phyloP scores from a whole-genome alignment of 2,113 vertebrate genomes.

The Gallinago undulata region DNA sequence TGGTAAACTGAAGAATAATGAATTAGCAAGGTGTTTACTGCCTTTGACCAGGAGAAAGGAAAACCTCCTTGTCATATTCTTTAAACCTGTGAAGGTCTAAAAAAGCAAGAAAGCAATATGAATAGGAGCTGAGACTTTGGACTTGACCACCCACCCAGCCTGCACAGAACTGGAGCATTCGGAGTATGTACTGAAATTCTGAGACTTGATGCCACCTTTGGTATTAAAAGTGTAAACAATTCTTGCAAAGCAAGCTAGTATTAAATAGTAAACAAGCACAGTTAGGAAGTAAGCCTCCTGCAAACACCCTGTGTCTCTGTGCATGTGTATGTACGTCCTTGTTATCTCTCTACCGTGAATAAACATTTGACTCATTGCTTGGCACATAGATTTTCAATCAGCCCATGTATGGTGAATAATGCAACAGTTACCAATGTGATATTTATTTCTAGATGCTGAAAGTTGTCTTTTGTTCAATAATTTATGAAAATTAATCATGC shows the following conservation, averaged over 20 bases:
- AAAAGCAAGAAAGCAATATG: background rate
- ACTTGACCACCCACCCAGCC: background rate
- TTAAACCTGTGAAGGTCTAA: background rate
- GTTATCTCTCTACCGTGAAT: background rate
- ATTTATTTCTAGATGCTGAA: slow-evolving; percentile 32
- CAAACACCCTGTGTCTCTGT: background rate
- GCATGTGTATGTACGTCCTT: background rate
- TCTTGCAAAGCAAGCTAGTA: background rate
- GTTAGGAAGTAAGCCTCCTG: background rate
- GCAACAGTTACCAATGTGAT: background rate
- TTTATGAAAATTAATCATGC: slow-evolving; percentile 55
- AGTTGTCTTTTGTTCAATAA: slow-evolving; percentile 42
- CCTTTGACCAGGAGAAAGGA: background rate
- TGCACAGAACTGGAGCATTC: background rate
- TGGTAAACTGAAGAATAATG: background rate
- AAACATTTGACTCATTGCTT: slow-evolving; percentile 2
- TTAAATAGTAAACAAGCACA: background rate
- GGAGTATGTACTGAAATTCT: background rate
- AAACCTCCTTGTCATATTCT: background rate
- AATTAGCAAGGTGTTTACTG: background rate
- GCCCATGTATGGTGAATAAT: slow-evolving; percentile 14
- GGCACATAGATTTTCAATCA: background rate
- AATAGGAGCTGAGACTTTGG: background rate
- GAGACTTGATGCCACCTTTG: background rate
- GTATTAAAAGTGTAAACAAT: background rate